Evolutionary conservation across 2,797 vertebrate species (phyloP).

Genomic region (Chaunax sp.): DNA sequence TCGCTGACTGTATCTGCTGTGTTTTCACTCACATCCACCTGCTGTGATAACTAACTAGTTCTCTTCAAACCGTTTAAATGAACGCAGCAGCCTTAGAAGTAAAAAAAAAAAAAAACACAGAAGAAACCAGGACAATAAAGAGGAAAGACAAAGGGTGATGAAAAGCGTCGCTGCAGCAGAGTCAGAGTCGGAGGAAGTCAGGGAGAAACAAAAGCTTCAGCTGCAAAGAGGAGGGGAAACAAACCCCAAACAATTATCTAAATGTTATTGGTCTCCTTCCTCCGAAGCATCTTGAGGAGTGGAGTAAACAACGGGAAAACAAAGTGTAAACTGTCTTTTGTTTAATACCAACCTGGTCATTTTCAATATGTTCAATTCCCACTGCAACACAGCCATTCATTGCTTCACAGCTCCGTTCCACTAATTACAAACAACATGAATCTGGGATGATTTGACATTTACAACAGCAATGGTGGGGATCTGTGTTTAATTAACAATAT

Average conservation of each 20-base stretch:
- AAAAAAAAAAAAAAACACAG: too few species aligned
- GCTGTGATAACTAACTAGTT: too few species aligned
- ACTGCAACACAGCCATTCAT: slow-evolving; percentile 24
- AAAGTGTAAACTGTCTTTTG: slow-evolving; percentile 42
- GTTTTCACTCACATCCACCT: too few species aligned
- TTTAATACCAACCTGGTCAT: slow-evolving; percentile 24
- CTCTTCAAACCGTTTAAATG: too few species aligned
- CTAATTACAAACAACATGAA: slow-evolving; percentile 51
- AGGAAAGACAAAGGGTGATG: not conserved
- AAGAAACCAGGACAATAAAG: too few species aligned
- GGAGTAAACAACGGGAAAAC: slow-evolving; percentile 31
- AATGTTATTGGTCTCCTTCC: slow-evolving; percentile 18
- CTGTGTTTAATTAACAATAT: not conserved
- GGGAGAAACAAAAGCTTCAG: not conserved
- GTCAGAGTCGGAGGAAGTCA: not conserved
- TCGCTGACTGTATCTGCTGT: too few species aligned
- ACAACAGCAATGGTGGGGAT: slow-evolving; percentile 10
- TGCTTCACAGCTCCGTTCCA: slow-evolving; percentile 31
- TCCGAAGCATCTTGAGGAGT: slow-evolving; percentile 16
- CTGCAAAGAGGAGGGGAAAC: slow-evolving; percentile 20
- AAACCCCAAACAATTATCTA: slow-evolving; percentile 48
- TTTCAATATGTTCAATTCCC: slow-evolving; percentile 48
- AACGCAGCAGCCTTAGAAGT: too few species aligned
- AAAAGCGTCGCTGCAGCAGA: not conserved
- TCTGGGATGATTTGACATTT: slow-evolving; percentile 26